Evolutionary conservation across 2,113 vertebrate genomes (phyloP), one percentile per base, ranked within the genome.

Genomic region (Arenaria interpres): DNA sequence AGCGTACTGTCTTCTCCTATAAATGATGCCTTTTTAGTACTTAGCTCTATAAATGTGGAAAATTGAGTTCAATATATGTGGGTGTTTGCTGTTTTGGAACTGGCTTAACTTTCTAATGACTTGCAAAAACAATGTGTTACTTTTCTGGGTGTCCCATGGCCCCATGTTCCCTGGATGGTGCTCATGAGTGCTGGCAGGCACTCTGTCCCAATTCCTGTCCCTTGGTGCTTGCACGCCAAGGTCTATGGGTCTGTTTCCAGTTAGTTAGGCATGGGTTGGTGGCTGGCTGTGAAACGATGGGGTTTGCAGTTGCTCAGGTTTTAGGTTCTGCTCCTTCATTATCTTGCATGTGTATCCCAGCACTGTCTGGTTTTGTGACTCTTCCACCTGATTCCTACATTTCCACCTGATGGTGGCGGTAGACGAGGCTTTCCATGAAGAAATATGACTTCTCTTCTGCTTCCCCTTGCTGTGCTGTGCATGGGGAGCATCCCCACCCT

Each of bases 381-480:
- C 22, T 91, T 10, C 37, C 20, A 59, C 13, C 9, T 9, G 7
- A 35, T 71, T 63, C 30, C 48, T 41, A 10, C 22, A 35, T 57
- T 67, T 87, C 35, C 30, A 51, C 46, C 8, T 85, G 43, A 17
- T 12, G 27, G 27, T 39, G 57, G 9, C 7, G 1, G 4, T 63
- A 89, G 6, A 14, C 69, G 41, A 81, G 22, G 41, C 27, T 10
- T 89, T 30, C 63, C 21, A 24, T 25, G 48, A 72, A 90, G 33
- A 4, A 37, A 2, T 5, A 7, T 3, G 5, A 22, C 12, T 92
- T 90, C 30, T 74, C 41, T 71, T 54, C 23, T 68, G 25, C 21
- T 56, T 60, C 15, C 9, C 14, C 25, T 77, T 0, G 0, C 39
- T 28, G 30, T 56, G 53, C 15, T 54, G 14, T 5, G 0, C 30